Base-by-base conservation (phyloP, 2,888 invertebrate species). In the Leptothorax acervorum region DNA sequence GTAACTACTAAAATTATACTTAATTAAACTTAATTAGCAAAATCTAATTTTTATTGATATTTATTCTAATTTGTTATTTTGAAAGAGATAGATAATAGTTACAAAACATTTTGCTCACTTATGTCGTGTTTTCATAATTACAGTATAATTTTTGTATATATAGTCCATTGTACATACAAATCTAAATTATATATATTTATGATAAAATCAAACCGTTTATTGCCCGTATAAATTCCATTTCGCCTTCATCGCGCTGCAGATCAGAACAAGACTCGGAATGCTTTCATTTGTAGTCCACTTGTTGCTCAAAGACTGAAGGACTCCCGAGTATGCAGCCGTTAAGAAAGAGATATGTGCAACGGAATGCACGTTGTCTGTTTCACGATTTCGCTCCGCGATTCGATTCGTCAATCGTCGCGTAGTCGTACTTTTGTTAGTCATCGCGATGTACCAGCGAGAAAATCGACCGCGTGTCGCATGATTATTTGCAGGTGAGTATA, bases 251-350 rank as follows among this genome's bases (percentile, higher is more conserved):
- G 12, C 5, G 45, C 39, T 68, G 73, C 76, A 66, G 45, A 85
- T 84, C 65, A 35, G 63, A 83, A 87, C 60, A 55, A 86, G 73
- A 76, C 82, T 82, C 63, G 51, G 9, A 75, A 57, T 57, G 82
- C 75, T 90, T 88, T 87, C 84, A 83, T 90, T 88, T 85, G 79
- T 57, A 83, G 75, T 87, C 75, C 85, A 88, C 86, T 85, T 90
- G 89, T 86, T 90, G 83, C 85, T 83, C 18, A n/a, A 39, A 78
- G 66, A 62, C 62, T 78, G 84, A 88, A 88, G 83, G 82, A 79
- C 74, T 68, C 60, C 31, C 71, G 55, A 65, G 78, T 60, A 57
- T 48, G 18, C 57, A 48, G 35, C 83, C 75, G 68, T 88, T 87
- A 85, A 87, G 83, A 82, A 63, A 84, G 82, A 86, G 89, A 81